Conservation (phyloP, 2,888 invertebrate species). For the Conistra vaccinii region DNA sequence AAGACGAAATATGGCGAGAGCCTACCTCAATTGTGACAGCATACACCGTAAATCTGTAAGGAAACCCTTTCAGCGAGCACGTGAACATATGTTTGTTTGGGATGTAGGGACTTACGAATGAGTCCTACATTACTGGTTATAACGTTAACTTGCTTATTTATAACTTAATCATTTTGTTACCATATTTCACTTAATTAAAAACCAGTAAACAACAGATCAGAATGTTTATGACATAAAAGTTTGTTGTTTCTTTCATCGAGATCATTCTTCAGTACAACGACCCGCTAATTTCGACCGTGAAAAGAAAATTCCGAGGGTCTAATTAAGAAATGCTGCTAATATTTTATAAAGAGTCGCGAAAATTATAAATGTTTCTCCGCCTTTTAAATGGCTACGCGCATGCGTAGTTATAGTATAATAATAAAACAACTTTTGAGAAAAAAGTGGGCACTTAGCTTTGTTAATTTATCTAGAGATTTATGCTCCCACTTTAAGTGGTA, state of each 20-base stretch:
- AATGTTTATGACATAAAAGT: constrained; percentile 20
- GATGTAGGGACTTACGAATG: background rate
- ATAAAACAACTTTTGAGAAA: constrained; percentile 5
- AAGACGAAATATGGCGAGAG: background rate
- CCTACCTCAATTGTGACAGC: background rate
- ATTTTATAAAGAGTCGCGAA: constrained; percentile 76
- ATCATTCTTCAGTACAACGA: constrained; percentile 52
- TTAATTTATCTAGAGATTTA: constrained; percentile 26
- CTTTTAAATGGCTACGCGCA: constrained; percentile 67
- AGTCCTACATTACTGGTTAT: background rate
- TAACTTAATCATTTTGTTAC: background rate
- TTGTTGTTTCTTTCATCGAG: constrained; percentile 35
- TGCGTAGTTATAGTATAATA: constrained; percentile 41
- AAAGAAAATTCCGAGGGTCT: constrained; percentile 70
- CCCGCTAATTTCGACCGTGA: constrained; percentile 55
- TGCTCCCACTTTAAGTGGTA: constrained; percentile 21
- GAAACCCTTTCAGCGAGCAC: background rate
- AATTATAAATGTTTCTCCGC: constrained; percentile 75
- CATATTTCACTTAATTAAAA: constrained; percentile 20
- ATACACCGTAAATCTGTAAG: background rate
- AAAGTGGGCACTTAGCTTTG: constrained; percentile 12
- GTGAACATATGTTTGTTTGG: constrained; percentile 27
- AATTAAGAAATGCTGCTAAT: constrained; percentile 80
- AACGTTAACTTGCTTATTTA: background rate
- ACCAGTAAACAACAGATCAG: constrained; percentile 13